Evolutionary conservation across 2,797 vertebrate species (phyloP), one percentile per base, ranked within the genome.

Genomic region (Smutsia gigantea): DNA sequence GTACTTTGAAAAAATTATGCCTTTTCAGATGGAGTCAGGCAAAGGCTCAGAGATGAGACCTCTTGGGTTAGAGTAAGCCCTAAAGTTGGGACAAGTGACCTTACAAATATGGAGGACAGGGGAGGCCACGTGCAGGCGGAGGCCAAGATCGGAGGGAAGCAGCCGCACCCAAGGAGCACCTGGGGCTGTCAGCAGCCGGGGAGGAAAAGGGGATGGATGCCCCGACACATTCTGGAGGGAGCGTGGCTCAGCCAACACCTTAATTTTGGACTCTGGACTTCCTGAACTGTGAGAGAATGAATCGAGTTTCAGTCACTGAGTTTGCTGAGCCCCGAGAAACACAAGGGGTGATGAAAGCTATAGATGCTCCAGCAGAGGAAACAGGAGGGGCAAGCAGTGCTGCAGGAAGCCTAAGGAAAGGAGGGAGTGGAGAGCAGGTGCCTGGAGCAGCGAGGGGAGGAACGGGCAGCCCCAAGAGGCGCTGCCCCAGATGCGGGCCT

Each of bases 311-410:
- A 37, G n/a, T 59, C 27, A 37, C 8, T 7, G 12, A 55, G 69
- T 25, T 10, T 75, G 21, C 1, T 29, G n/a, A 57, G 49, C 59
- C 19, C 23, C 27, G 27, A 39, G 37, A 29, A 46, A 46, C 42
- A 46, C 42, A 46, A 46, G 42, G 8, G 42, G 42, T 46, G 42
- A 9, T 46, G 42, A 46, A 46, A 46, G 42, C 42, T 10, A 46
- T 46, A 46, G 42, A 46, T 46, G 42, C 18, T 5, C 7, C 11
- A 37, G 31, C 18, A 0, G 37, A 14, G 23, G 27, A 23, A 21
- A 55, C 0, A 19, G 0, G 18, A 49, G 31, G 53, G 10, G 23
- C 6, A 25, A 10, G 18, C 1, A 2, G 4, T 4, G 5, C 66
- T 63, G 15, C 46, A 25, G 14, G 75, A 27, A 13, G 2, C 63